phyloP scores from a whole-genome alignment of 2,797 vertebrate genomes.

The Alosa sapidissima region DNA sequence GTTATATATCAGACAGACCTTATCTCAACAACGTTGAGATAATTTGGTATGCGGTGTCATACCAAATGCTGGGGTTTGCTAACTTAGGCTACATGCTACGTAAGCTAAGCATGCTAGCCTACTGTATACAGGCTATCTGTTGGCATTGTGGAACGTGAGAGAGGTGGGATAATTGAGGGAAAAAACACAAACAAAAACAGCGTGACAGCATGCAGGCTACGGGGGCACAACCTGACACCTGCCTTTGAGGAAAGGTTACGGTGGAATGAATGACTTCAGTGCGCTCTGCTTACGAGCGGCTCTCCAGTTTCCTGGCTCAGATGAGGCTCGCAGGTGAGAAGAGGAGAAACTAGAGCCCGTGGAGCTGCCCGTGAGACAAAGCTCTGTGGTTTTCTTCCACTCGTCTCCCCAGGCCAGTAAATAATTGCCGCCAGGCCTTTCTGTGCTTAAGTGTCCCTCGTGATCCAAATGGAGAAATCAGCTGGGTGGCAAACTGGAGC shows the following conservation, averaged over 20 bases:
- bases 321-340: constrained; percentile 39
- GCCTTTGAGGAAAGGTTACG: constrained; percentile 38
- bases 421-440: constrained; percentile 3
- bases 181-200: constrained; percentile 30
- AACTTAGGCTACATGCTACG: constrained; percentile 1
- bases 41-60: too few relatives aligned
- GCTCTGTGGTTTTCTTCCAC: not conserved
- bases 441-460: not conserved
- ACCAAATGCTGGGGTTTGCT: not conserved
- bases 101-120: not conserved
- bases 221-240: constrained; percentile 28
- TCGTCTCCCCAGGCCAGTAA: not conserved
- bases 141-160: constrained; percentile 23
- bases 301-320: constrained; percentile 51
- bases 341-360: not conserved
- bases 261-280: constrained; percentile 49
- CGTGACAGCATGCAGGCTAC: constrained; percentile 5
- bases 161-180: constrained; percentile 19
- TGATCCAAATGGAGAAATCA: constrained; percentile 5
- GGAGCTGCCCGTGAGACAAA: constrained; percentile 11
- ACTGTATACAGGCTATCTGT: constrained; percentile 21
- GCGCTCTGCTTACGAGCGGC: constrained; percentile 37
- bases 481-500: not conserved
- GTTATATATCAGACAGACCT: not conserved
- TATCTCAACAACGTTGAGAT: not conserved